Evolutionary conservation across 2,888 invertebrate species (phyloP).

Genomic region (Xestia c-nigrum): DNA sequence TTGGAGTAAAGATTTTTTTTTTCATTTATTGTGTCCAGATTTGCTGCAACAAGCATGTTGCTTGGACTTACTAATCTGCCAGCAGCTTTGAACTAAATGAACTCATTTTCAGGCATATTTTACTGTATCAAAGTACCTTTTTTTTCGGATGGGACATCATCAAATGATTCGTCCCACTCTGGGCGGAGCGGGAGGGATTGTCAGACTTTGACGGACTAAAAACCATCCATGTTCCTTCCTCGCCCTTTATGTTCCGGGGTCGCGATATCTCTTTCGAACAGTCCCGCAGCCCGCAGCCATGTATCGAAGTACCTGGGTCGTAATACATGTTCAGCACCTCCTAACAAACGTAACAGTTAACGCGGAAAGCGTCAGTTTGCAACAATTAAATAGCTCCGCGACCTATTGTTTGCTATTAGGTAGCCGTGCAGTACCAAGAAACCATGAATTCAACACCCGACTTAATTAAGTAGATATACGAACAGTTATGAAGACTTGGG

Average conservation of each 20-base stretch:
- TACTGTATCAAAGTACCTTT: no score
- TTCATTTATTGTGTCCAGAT: neutral
- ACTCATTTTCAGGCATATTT: no score
- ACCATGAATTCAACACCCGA: constrained; percentile 24
- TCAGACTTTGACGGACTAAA: no score
- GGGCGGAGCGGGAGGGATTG: no score
- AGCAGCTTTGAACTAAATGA: no score
- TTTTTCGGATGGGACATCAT: no score
- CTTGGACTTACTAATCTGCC: neutral
- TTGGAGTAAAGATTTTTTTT: neutral
- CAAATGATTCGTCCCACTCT: no score
- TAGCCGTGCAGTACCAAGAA: constrained; percentile 6
- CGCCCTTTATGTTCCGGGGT: no score
- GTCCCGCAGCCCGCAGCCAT: no score
- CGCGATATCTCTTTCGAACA: no score
- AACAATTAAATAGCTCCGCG: neutral
- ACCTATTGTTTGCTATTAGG: constrained; percentile 17
- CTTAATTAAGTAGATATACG: constrained; percentile 23
- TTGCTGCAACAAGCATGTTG: neutral
- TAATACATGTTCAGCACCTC: neutral
- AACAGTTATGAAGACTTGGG: constrained; percentile 22
- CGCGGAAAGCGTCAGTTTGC: neutral
- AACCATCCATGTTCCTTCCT: no score
- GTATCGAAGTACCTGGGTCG: neutral
- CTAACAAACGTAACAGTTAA: constrained; percentile 30